These are phyloP conservation scores for Cotesia typhae DNA, from an alignment of 1,140 invertebrate genomes.

Conservation along the genomic window DNA sequence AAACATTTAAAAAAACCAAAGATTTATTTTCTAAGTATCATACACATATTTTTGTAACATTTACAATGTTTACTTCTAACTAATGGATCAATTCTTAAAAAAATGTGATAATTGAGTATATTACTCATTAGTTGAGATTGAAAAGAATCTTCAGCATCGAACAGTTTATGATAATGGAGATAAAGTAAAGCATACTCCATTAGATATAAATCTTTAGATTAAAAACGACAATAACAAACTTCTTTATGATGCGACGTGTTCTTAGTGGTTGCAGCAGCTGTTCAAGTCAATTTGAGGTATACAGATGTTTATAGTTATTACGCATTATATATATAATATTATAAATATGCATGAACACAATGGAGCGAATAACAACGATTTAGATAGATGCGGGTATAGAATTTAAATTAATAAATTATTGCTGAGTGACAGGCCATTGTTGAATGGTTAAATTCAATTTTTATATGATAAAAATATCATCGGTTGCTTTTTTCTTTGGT, in stretches of 20 bases:
- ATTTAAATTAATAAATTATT: not conserved
- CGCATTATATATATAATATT: not conserved
- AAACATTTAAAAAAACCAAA: no score
- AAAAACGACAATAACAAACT: not conserved
- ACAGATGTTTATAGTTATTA: not conserved
- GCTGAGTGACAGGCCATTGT: not conserved
- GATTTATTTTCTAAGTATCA: no score
- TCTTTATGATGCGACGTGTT: constrained; percentile 45
- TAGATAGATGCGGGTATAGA: not conserved
- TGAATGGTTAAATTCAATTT: not conserved
- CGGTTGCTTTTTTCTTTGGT: constrained; percentile 12
- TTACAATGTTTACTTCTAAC: no score
- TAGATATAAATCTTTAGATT: not conserved
- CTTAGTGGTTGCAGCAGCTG: constrained; percentile 49
- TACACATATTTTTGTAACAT: no score
- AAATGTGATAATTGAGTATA: no score
- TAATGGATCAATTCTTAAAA: no score
- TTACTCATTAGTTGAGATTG: not conserved
- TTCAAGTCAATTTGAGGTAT: constrained; percentile 49
- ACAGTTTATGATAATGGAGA: not conserved
- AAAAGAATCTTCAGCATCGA: not conserved
- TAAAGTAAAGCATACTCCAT: not conserved
- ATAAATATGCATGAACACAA: not conserved
- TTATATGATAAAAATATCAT: constrained; percentile 8
- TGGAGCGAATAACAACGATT: not conserved